A percentile compares a stretch with the other conserved stretches of the same genome.
These are phyloP conservation scores for Rousettus leschenaultii DNA, from an alignment of 2,113 vertebrate species.

Conservation along the genomic window DNA sequence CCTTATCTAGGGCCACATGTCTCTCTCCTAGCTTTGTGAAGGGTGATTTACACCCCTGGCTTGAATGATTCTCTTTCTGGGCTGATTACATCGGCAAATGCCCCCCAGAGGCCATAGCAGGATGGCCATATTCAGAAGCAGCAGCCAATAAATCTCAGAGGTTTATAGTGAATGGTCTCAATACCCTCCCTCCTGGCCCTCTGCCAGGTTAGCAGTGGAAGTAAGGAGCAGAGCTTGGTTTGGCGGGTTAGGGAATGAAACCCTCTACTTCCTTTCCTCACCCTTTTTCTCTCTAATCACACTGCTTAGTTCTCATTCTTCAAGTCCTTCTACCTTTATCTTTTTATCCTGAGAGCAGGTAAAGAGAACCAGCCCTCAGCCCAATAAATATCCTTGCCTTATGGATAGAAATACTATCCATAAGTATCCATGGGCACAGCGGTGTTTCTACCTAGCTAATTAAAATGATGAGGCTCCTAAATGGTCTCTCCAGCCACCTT, in stretches of 20 bases:
- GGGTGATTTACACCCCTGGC: constrained; percentile 75
- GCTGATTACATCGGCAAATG: constrained; percentile 77
- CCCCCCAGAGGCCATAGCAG: constrained; percentile 76
- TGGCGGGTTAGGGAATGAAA: background rate
- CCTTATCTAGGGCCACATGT: constrained; percentile 75
- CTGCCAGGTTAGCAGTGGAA: constrained; percentile 25
- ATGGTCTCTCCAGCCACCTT: background rate
- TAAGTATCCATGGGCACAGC: too few relatives aligned
- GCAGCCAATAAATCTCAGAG: constrained; percentile 72
- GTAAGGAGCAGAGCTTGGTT: background rate
- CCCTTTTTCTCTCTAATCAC: background rate
- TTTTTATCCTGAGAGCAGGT: background rate
- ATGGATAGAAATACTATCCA: background rate
- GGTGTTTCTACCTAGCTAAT: background rate
- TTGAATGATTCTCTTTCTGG: constrained; percentile 66
- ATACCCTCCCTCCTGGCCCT: constrained; percentile 47
- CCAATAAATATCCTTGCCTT: background rate
- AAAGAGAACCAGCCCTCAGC: background rate
- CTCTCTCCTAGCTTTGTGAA: constrained; percentile 69
- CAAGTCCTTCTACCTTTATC: background rate
- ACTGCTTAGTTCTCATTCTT: background rate
- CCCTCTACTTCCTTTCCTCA: background rate
- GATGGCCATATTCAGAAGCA: constrained; percentile 68
- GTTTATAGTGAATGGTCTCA: constrained; percentile 50
- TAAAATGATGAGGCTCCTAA: background rate